Base-by-base conservation (phyloP, 2,888 invertebrate species). In the Sarcophaga rosellei region DNA sequence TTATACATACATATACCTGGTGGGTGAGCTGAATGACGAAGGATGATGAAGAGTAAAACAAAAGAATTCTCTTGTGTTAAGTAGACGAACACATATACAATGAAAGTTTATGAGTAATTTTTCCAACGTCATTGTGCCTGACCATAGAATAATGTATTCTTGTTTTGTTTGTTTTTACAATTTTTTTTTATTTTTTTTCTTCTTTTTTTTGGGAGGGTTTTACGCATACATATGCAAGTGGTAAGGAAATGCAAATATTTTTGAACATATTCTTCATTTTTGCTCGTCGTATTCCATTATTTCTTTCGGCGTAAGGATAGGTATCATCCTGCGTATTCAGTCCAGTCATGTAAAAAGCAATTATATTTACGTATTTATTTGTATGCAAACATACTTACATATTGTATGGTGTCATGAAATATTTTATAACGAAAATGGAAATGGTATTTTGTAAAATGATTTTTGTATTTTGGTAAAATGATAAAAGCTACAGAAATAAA, bases 51-150 rank as follows among this genome's bases (percentile, higher is more conserved):
- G 35, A 35, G 2, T 8, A 66, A 44, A 47, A 61, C 3, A 25
- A 66, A n/a, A 12, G 45, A 17, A 44, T 15, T 8, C 20, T 57
- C 57, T 69, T 35, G 1, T 35, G 35, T 35, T 35, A 35, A 35
- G 35, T 35, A 35, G 8, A 10, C 3, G 45, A 68, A 78, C 0
- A 61, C 15, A 20, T 66, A 68, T 8, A 65, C 23, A 20, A 45
- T 20, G 57, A 69, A 17, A n/a, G 4, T 81, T 35, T 59, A 45
- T 59, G 53, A 44, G 47, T 57, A 69, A 70, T 66, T 78, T 73
- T 20, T 70, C 20, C 44, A 81, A 65, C 63, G 70, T 85, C 78
- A 79, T 79, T 75, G 85, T 81, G n/a, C n/a, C 61, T 66, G 78
- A 75, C 74, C 82, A 70, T 35, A 68, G 12, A 61, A 53, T 25